These are phyloP conservation scores for Bruchidius siliquastri DNA, from an alignment of 2,888 invertebrate species.

Conservation along the genomic window DNA sequence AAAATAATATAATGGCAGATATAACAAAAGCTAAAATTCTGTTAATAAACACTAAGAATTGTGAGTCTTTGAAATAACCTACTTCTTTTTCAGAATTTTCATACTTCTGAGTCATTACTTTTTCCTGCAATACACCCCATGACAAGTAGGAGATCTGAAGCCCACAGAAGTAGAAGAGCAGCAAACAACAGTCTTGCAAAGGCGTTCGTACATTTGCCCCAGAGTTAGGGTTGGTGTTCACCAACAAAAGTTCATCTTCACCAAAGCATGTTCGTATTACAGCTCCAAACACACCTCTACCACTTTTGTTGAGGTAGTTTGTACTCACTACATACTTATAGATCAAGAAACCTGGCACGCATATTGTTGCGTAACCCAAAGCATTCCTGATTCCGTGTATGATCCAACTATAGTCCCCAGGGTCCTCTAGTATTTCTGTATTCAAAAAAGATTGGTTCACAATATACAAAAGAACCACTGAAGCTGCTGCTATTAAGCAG, in stretches of 20 bases:
- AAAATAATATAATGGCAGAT: constrained; percentile 60
- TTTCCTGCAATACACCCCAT: constrained; percentile 97
- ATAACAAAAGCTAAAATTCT: constrained; percentile 79
- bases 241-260: constrained; percentile 47
- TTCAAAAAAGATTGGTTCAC: constrained; percentile 37
- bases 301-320: constrained; percentile 74
- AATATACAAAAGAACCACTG: constrained; percentile 25
- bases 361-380: constrained; percentile 81
- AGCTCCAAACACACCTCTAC: constrained; percentile 47
- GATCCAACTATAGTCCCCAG: constrained; percentile 65
- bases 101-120: constrained; percentile 90
- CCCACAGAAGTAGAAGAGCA: constrained; percentile 79
- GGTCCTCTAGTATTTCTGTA: constrained; percentile 45
- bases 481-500: constrained; percentile 26
- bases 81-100: constrained; percentile 58
- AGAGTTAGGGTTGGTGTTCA: constrained; percentile 19
- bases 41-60: constrained; percentile 95
- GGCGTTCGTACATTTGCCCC: constrained; percentile 44
- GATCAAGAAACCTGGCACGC: constrained; percentile 79
- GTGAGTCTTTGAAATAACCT: constrained; percentile 84
- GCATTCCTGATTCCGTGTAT: constrained; percentile 74
- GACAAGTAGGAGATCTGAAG: constrained; percentile 87
- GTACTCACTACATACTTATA: constrained; percentile 75
- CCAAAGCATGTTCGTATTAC: constrained; percentile 53
- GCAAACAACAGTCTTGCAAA: constrained; percentile 56